Percentiles rank a stretch among this genome's conserved stretches.
Conservation (phyloP, 2,888 invertebrate species). For the Catocala fraxini region DNA sequence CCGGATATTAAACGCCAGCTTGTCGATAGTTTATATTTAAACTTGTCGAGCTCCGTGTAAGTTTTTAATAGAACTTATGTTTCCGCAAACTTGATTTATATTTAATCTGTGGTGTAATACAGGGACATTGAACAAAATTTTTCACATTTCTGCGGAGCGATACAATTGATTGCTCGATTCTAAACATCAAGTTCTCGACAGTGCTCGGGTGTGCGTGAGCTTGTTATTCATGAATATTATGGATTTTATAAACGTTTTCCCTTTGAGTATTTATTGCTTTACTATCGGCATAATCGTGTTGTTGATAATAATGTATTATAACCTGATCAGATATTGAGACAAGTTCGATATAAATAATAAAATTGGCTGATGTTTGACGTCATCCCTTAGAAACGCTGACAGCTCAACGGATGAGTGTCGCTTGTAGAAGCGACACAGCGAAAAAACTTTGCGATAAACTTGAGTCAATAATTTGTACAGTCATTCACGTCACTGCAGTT, state of each 20-base stretch:
- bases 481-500: conserved; percentile 30
- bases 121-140: conserved; percentile 11
- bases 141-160: conserved; percentile 2
- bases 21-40: conserved; percentile 44
- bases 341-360: neutral
- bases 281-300: conserved; percentile 8
- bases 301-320: conserved; percentile 9
- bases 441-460: conserved; percentile 24
- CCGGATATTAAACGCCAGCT: conserved; percentile 56
- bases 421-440: neutral
- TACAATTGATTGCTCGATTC: conserved; percentile 3
- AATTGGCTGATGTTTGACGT: no score
- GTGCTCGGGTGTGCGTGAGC: conserved; percentile 2
- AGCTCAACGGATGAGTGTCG: no score
- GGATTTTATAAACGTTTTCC: conserved; percentile 14
- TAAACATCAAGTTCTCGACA: conserved; percentile 10
- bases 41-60: conserved; percentile 40
- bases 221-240: conserved; percentile 14
- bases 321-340: conserved; percentile 5
- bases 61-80: conserved; percentile 46
- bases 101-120: conserved; percentile 24
- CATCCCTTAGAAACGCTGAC: no score
- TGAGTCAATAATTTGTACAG: conserved; percentile 24
- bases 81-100: conserved; percentile 37
- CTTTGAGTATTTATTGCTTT: conserved; percentile 12